A percentile compares a stretch with the other conserved stretches of the same genome.
Conservation (phyloP, 2,113 vertebrate species). For the Centropristis striata region DNA sequence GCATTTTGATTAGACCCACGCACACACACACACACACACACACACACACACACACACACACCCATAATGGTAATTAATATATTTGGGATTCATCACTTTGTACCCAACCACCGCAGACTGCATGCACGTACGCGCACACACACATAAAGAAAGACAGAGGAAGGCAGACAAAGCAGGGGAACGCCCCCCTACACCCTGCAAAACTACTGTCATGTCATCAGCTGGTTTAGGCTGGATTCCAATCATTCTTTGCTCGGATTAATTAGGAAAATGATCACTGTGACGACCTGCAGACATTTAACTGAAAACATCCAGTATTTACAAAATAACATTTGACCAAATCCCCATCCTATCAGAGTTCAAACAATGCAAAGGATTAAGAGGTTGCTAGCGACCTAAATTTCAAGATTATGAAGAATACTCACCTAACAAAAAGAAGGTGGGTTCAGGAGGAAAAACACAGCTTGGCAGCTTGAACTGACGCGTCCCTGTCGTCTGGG, state of each 20-base stretch:
- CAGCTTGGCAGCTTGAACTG: constrained; percentile 31
- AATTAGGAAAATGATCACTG: background rate
- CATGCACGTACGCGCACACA: constrained; percentile 25
- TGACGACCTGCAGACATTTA: background rate
- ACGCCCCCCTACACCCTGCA: constrained; percentile 83
- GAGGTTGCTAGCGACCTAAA: background rate
- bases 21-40: constrained; percentile 7
- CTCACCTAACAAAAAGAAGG: constrained; percentile 53
- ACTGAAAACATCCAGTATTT: background rate
- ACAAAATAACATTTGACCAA: background rate
- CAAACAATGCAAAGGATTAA: constrained; percentile 13
- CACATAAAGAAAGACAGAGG: constrained; percentile 62
- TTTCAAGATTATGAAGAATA: background rate
- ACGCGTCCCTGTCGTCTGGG: constrained; percentile 55
- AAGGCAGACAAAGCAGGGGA: constrained; percentile 85
- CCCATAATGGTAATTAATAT: constrained; percentile 1
- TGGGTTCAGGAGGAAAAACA: background rate
- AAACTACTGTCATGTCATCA: constrained; percentile 75
- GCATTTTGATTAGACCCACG: constrained; percentile 11
- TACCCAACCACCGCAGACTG: constrained; percentile 28
- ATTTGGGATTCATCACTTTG: constrained; percentile 26
- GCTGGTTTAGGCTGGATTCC: constrained; percentile 67
- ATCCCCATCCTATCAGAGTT: constrained; percentile 11
- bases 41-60: background rate
- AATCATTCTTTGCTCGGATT: constrained; percentile 39